phyloP scores from a whole-genome alignment of 35 echinoderm and acorn worm species.

The Ophiothrix spiculata region DNA sequence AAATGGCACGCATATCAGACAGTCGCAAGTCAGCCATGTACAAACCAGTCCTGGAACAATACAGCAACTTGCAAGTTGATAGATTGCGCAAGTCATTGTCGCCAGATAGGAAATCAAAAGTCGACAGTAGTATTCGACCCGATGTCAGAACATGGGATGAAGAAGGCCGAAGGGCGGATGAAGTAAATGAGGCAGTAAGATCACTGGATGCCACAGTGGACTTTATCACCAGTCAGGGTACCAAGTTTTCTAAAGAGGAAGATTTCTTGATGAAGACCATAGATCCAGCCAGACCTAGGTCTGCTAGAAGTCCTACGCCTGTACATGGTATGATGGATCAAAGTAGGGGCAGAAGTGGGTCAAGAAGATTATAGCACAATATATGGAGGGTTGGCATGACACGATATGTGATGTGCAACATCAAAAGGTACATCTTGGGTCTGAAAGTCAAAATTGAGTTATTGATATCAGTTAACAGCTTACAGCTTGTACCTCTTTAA shows the following conservation, averaged over 20 bases:
- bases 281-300: constrained; percentile 39
- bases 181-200: constrained; percentile 54
- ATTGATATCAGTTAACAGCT: no score
- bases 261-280: constrained; percentile 67
- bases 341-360: not conserved
- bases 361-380: not conserved
- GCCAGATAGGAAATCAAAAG: constrained; percentile 47
- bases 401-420: no score
- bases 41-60: constrained; percentile 73
- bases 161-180: constrained; percentile 59
- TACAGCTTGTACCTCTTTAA: no score
- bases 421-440: no score
- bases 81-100: constrained; percentile 55
- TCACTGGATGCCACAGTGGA: constrained; percentile 81
- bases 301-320: constrained; percentile 10
- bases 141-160: constrained; percentile 75
- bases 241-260: constrained; percentile 73
- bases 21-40: constrained; percentile 68
- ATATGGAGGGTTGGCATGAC: no score
- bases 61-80: constrained; percentile 53
- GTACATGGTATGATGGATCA: not conserved
- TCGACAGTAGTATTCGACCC: constrained; percentile 59
- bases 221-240: constrained; percentile 58
- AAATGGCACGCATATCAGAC: constrained; percentile 59
- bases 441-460: no score